Conservation (phyloP, 2,113 vertebrate genomes). For the Tursiops truncatus region DNA sequence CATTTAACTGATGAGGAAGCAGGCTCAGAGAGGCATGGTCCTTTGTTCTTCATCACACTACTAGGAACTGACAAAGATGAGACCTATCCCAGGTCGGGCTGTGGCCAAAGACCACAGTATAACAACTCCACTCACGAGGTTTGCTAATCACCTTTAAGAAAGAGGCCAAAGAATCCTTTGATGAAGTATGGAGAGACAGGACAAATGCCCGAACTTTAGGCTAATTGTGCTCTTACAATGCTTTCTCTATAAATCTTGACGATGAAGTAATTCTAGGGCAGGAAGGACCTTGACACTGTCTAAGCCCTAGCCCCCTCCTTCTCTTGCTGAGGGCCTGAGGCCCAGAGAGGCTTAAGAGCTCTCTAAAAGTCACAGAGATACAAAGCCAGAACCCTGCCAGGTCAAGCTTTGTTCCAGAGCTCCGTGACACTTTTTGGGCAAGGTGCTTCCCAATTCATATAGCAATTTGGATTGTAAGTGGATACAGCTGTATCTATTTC, state of each 20-base stretch:
- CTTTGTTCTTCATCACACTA: neutral
- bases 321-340: neutral
- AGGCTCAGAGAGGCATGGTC: neutral
- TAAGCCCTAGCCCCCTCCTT: neutral
- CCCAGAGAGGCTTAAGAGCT: neutral
- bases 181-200: neutral
- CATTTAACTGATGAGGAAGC: neutral
- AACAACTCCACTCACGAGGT: neutral
- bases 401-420: neutral
- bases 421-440: neutral
- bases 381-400: neutral
- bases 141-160: neutral
- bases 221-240: neutral
- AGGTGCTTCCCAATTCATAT: neutral
- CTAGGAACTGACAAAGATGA: neutral
- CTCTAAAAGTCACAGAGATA: neutral
- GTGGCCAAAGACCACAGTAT: neutral
- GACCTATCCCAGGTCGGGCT: neutral
- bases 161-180: neutral
- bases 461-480: neutral
- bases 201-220: neutral
- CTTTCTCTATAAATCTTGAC: neutral
- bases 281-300: neutral
- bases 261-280: neutral
- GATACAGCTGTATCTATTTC: neutral